Percentiles rank a stretch among this genome's conserved stretches.
Evolutionary conservation across 2,797 vertebrate genomes (phyloP).

Genomic region (Ispidina picta): DNA sequence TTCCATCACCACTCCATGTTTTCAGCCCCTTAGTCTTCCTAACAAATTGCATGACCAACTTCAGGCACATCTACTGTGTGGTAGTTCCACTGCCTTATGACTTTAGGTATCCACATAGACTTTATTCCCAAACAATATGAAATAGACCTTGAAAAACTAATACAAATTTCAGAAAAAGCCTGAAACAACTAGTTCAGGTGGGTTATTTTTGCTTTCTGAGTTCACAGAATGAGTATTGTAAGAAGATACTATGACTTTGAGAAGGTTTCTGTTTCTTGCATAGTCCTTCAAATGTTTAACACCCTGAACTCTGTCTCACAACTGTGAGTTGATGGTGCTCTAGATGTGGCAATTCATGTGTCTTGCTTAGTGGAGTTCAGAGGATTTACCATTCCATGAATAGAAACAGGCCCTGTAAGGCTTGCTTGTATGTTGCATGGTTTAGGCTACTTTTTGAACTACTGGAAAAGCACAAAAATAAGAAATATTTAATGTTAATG

Average conservation of each 20-base stretch:
- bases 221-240: background rate
- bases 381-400: constrained; percentile 2
- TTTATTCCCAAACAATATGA: background rate
- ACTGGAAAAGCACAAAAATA: constrained; percentile 8
- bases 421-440: constrained; percentile 2
- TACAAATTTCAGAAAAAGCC: background rate
- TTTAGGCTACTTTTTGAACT: constrained; percentile 30
- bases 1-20: background rate
- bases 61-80: background rate
- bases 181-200: background rate
- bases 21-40: background rate
- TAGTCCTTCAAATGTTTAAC: background rate
- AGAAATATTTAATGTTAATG: background rate
- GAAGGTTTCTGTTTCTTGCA: background rate
- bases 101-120: background rate
- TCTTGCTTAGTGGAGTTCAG: background rate
- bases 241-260: background rate
- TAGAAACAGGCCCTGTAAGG: background rate
- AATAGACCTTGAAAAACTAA: background rate
- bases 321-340: background rate
- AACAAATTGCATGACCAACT: background rate
- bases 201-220: background rate
- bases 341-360: background rate
- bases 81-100: background rate
- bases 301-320: background rate